A percentile compares a stretch with the other conserved stretches of the same genome.
Evolutionary conservation across 1,140 invertebrate species (phyloP).

Genomic region (Drosophila ercepeae): DNA sequence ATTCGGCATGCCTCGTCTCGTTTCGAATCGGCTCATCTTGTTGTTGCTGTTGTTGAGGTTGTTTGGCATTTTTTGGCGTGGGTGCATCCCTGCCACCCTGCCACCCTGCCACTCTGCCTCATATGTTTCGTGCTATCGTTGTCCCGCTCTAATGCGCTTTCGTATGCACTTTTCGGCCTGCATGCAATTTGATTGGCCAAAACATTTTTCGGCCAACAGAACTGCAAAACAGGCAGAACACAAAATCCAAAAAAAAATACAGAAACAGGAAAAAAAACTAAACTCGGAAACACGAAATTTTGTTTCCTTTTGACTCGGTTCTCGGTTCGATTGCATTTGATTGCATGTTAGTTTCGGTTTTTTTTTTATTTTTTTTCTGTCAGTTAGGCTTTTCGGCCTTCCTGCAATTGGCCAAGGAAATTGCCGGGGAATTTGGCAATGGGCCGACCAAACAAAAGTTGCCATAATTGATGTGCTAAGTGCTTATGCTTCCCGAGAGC

Average conservation of each 20-base stretch:
- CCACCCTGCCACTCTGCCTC: slow-evolving; percentile 1
- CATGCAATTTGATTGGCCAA: slow-evolving; percentile 77
- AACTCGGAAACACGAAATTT: slow-evolving; percentile 46
- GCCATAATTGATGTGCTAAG: slow-evolving; percentile 61
- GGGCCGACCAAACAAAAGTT: slow-evolving; percentile 37
- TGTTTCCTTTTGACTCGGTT: slow-evolving; percentile 17
- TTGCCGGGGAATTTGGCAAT: slow-evolving; percentile 51
- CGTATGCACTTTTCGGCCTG: slow-evolving; percentile 76
- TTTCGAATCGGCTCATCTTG: slow-evolving; percentile 54
- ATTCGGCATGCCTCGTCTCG: slow-evolving; percentile 59
- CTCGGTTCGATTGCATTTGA: slow-evolving; percentile 75
- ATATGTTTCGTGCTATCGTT: slow-evolving; percentile 74
- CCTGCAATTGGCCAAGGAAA: slow-evolving; percentile 72
- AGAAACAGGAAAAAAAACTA: not conserved
- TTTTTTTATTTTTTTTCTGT: slow-evolving; percentile 15
- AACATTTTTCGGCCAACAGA: slow-evolving; percentile 68
- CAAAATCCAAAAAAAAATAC: not conserved
- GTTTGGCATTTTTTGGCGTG: slow-evolving; percentile 62
- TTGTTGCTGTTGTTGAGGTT: slow-evolving; percentile 31
- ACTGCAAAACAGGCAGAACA: slow-evolving; percentile 1
- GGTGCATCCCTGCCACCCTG: slow-evolving; percentile 39
- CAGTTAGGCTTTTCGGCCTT: slow-evolving; percentile 6
- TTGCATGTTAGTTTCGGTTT: slow-evolving; percentile 70
- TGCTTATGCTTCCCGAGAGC: slow-evolving; percentile 14
- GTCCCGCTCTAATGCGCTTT: slow-evolving; percentile 79